These are phyloP conservation scores for Hemaris fuciformis DNA, from an alignment of 2,888 invertebrate genomes.

Conservation along the genomic window DNA sequence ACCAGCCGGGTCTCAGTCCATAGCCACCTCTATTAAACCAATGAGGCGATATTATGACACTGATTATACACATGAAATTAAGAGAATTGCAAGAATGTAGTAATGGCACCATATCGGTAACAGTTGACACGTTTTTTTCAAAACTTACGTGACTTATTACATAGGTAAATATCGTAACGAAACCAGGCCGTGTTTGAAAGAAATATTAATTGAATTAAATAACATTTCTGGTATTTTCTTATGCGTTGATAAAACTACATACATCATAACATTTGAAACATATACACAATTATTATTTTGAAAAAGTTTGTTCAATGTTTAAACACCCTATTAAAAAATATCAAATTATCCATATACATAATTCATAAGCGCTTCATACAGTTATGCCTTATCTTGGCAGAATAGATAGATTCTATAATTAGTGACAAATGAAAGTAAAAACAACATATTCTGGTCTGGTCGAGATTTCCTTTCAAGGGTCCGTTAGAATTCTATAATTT, in stretches of 20 bases:
- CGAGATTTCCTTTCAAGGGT: slow-evolving; percentile 3
- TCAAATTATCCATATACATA: too few species aligned
- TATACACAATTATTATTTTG: too few species aligned
- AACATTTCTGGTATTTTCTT: not conserved
- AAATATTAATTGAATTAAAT: not conserved
- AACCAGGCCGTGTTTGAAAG: not conserved
- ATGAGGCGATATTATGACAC: not conserved
- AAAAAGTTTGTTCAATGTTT: too few species aligned
- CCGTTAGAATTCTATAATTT: not conserved
- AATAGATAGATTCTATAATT: slow-evolving; percentile 3
- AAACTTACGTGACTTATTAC: not conserved
- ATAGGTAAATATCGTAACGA: not conserved
- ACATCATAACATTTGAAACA: too few species aligned
- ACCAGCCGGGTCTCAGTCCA: too few species aligned
- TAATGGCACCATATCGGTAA: not conserved
- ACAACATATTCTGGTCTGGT: not conserved
- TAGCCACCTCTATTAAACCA: not conserved
- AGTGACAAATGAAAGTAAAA: slow-evolving; percentile 7
- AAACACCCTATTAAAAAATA: too few species aligned
- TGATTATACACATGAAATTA: not conserved
- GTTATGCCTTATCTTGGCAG: not conserved
- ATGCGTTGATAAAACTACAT: too few species aligned
- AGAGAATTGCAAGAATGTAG: not conserved
- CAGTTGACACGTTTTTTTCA: not conserved
- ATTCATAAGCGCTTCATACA: not conserved